Conservation (phyloP, 2,888 invertebrate genomes). For the Sicus ferrugineus region DNA sequence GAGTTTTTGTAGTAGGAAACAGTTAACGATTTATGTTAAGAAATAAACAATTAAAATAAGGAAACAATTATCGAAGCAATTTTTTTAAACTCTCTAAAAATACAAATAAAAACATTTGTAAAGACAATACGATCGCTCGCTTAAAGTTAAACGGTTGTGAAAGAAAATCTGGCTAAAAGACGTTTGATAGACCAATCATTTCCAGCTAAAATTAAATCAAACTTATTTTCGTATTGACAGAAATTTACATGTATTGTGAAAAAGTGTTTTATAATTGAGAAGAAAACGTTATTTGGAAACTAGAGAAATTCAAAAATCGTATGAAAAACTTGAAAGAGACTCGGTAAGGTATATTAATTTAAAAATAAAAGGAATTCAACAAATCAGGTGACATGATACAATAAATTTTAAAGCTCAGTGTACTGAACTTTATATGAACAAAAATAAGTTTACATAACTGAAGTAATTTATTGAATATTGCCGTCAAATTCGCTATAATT, state of each 20-base stretch:
- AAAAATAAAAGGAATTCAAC: slow-evolving; percentile 6
- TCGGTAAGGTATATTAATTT: slow-evolving; percentile 25
- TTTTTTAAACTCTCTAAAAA: too few species aligned
- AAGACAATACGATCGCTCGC: slow-evolving; percentile 55
- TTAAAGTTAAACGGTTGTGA: slow-evolving; percentile 63
- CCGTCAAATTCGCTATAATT: too few species aligned
- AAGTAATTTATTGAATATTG: too few species aligned
- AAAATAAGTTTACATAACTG: too few species aligned
- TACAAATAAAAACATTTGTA: background rate
- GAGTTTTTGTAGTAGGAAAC: too few species aligned
- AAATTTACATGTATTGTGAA: background rate
- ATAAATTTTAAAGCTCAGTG: slow-evolving; percentile 27
- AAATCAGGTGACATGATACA: slow-evolving; percentile 32
- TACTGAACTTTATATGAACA: slow-evolving; percentile 15
- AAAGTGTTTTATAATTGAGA: background rate
- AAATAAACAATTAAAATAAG: too few species aligned
- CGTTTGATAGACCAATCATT: background rate
- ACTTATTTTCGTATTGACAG: slow-evolving; percentile 13
- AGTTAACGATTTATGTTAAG: too few species aligned
- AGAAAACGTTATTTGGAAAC: background rate
- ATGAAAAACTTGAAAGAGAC: slow-evolving; percentile 23
- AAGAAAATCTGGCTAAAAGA: slow-evolving; percentile 32
- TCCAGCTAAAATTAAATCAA: slow-evolving; percentile 29
- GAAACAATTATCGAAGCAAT: too few species aligned
- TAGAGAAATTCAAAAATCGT: background rate